Evolutionary conservation across 1,140 invertebrate species (phyloP), one percentile per base, ranked within the genome.

Genomic region (Episyrphus balteatus): DNA sequence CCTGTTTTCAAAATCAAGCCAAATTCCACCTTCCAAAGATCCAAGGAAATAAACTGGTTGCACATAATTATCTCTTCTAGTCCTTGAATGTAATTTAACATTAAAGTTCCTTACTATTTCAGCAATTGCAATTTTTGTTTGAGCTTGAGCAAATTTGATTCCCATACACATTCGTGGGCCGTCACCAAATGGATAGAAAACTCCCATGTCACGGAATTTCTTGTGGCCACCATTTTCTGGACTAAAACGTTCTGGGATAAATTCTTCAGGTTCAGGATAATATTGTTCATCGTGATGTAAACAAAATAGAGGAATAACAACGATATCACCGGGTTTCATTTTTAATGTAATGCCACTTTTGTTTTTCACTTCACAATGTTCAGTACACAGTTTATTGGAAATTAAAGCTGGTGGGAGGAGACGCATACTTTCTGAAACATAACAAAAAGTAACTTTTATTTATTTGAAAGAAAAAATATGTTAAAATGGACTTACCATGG

Each of bases 261-360:
- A 88, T 18, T 42, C 58, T 8, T 78, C 70, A 5, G 84, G 84
- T 46, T 84, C 71, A 1, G 80, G 75, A 66, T 76, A 87, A 53
- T 75, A 72, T 39, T 78, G 62, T 1, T 76, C 72, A 62, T 84
- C 79, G 32, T 78, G 72, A 55, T 88, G 86, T 18, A 88, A 66
- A 2, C 73, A 74, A 48, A 78, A 77, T 39, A 78, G 70, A 11
- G 77, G 76, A 52, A 80, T 71, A 40, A 73, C 60, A 3, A 81
- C 69, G 26, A 70, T 59, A 52, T 73, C 75, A 7, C 75, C 75
- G 1, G 58, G 55, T 0, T 46, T 41, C 18, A 68, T 43, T 6
- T 36, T 48, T 5, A 66, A 15, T 2, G 55, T 44, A 0, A 43
- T 18, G 0, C 30, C 54, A 40, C 71, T 54, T 33, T 61, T 70